Percentiles rank a stretch among this genome's conserved stretches.
Evolutionary conservation across 1,140 invertebrate species (phyloP).

Genomic region (Oncopodura yosiiana): DNA sequence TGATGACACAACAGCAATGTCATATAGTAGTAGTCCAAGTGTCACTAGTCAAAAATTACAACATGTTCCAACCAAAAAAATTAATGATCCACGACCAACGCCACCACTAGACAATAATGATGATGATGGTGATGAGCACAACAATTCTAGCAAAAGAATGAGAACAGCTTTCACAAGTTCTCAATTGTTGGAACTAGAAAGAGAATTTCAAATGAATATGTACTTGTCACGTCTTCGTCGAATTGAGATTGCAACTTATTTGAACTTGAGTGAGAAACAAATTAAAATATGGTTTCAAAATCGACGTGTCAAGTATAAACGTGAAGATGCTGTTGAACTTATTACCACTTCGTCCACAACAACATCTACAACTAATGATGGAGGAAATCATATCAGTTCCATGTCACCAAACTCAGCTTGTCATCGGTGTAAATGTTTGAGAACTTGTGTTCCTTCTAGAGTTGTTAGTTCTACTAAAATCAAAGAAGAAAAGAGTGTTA

Average conservation of each 20-base stretch:
- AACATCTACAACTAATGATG: neutral
- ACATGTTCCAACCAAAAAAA: too few species aligned
- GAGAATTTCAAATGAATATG: conserved; percentile 50
- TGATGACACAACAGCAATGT: neutral
- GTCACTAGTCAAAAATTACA: too few species aligned
- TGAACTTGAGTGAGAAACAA: conserved; percentile 76
- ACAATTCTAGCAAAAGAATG: conserved; percentile 41
- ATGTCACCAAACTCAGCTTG: neutral
- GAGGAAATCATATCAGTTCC: neutral
- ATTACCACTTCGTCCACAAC: conserved; percentile 14
- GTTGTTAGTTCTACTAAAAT: neutral
- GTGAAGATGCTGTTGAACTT: conserved; percentile 49
- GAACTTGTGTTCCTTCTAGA: conserved; percentile 18
- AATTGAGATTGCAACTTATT: conserved; percentile 50
- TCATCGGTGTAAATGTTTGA: conserved; percentile 19
- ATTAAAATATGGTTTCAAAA: conserved; percentile 80
- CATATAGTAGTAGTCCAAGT: too few species aligned
- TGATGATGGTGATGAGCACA: conserved; percentile 16
- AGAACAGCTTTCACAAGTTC: conserved; percentile 51
- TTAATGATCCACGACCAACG: too few species aligned
- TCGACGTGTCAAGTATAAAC: conserved; percentile 78
- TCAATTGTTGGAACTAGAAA: conserved; percentile 49
- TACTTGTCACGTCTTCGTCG: conserved; percentile 48
- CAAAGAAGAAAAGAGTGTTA: neutral
- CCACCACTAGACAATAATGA: neutral